Base-by-base conservation (phyloP, 35 echinoderm and acorn worm species). In the Strongylocentrotus purpuratus region DNA sequence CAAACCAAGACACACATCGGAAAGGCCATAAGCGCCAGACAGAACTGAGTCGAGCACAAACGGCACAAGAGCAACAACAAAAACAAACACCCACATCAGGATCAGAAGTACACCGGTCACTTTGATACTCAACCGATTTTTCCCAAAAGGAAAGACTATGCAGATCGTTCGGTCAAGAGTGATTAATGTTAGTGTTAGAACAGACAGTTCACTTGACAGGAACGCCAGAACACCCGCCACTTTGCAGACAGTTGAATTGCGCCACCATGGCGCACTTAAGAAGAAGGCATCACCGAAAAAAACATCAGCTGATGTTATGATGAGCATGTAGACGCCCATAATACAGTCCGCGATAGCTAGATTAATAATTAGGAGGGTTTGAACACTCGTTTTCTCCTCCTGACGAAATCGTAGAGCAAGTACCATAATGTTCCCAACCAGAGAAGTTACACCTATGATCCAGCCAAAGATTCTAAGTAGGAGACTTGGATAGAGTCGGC, bases 251-350 rank as follows among this genome's bases (percentile, higher is more conserved):
- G 12, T 35, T 6, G 97, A 96, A 15, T 86, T 61, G 28, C 97
- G 85, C 98, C 98, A 99, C 45, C 45, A 31, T 22, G 91, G 87
- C 0, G 97, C 94, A 48, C 88, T 47, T 15, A 97, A 47, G 33
- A 97, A 97, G 61, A 97, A 99, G 31, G 48, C 47, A 7, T 95
- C 88, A 22, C 96, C 94, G 85, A 96, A 96, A 32, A 90, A 31
- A 32, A 94, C 46, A 85, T 99, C 98, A 4, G 94, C 94, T 31
- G 97, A 94, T 5, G 97, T 95, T 2, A 99, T 86, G 32, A 97
- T 94, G 4, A 97, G 28, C 94, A 99, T 90, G 90, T 99, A 99
- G 28, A 99, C 71, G 18, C 97, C 98, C 97, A 97, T 99, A 0
- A 99, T 50, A 22, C 95, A 96, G 89, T 99, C 97, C 22, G 97